phyloP scores from a whole-genome alignment of 1,140 invertebrate species.

The Condylostylus longicornis region DNA sequence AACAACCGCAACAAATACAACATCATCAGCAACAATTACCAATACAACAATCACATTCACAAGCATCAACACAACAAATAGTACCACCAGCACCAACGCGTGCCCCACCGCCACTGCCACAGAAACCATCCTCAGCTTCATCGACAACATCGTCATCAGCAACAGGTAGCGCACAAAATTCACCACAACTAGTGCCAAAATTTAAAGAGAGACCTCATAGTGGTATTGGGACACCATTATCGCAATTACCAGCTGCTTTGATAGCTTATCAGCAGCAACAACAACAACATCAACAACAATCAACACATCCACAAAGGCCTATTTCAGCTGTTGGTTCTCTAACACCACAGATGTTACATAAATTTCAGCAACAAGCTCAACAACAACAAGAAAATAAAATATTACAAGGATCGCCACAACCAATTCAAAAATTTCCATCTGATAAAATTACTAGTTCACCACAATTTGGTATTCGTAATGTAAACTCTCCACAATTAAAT shows the following conservation, averaged over 20 bases:
- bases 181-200: constrained; percentile 19
- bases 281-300: constrained; percentile 27
- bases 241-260: constrained; percentile 20
- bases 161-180: constrained; percentile 27
- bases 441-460: constrained; percentile 1
- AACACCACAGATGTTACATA: constrained; percentile 4
- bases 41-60: constrained; percentile 10
- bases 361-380: not conserved
- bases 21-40: no score
- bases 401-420: not conserved
- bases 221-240: constrained; percentile 12
- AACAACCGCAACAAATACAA: no score
- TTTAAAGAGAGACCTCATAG: constrained; percentile 21
- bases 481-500: constrained; percentile 5
- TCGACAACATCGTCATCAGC: constrained; percentile 20
- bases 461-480: not conserved
- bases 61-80: constrained; percentile 15
- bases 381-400: no score
- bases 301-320: constrained; percentile 17
- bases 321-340: constrained; percentile 22
- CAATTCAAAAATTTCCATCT: not conserved
- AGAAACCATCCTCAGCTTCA: constrained; percentile 19
- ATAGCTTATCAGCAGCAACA: constrained; percentile 19
- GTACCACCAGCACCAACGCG: constrained; percentile 13
- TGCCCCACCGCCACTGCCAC: constrained; percentile 26